Base-by-base conservation (phyloP, 1,140 invertebrate genomes). In the Drosophila sproati region DNA sequence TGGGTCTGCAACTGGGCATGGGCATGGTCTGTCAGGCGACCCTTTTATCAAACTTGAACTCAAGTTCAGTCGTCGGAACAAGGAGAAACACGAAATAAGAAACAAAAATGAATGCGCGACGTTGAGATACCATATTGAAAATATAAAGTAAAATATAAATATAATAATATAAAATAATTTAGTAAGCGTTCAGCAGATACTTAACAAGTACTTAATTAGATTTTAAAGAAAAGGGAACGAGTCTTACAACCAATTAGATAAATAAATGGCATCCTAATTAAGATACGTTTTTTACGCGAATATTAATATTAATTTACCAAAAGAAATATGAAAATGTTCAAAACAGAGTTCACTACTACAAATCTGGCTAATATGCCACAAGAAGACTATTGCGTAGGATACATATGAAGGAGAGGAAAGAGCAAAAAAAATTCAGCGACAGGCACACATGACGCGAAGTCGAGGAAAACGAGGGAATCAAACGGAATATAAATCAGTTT, bases 401-500 rank as follows among this genome's bases (percentile, higher is more conserved):
- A 68, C 32, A 50, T 60, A 60, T 34, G 4, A 6, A 57, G 20
- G 20, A 29, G 20, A 45, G 31, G 20, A 8, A 63, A 71, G 47
- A 59, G 60, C 67, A 70, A 20, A 35, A 72, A 51, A 28, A 66
- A 51, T 28, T 45, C 45, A 43, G 31, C 45, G 41, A 43, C 41
- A 41, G 31, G 52, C 55, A 77, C 64, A 67, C 73, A 76, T 75
- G 73, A 73, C 39, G 56, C 52, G 50, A 64, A 43, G 59, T 47
- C 61, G 67, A 62, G 54, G 57, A 56, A 75, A 57, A 39, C 29
- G 52, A 54, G 37, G 52, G 76, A 78, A 82, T 82, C 80, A 82
- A 82, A 82, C 80, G 80, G 80, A 83, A 83, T 83, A 83, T 83
- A 83, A 83, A 83, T 83, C 80, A 83, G 80, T 83, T 82, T 79